Percentiles rank a stretch among this genome's conserved stretches.
phyloP scores from a whole-genome alignment of 2,797 vertebrate genomes.

The Gallinago stenura region DNA sequence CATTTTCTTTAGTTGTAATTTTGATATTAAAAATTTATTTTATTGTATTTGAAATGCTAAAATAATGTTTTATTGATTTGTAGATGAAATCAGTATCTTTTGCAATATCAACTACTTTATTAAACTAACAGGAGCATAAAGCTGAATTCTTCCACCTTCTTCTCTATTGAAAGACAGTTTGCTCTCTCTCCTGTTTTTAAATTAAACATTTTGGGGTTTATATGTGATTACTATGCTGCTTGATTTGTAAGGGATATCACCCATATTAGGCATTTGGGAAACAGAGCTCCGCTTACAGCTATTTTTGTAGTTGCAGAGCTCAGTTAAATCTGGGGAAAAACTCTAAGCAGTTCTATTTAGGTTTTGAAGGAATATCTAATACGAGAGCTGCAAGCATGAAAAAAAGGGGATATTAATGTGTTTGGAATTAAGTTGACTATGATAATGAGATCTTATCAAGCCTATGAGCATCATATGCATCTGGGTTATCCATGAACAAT shows the following conservation, averaged over 20 bases:
- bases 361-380: not conserved
- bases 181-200: not conserved
- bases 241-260: not conserved
- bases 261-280: not conserved
- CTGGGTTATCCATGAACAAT: not conserved
- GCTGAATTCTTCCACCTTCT: not conserved
- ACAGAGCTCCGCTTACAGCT: not conserved
- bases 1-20: not conserved
- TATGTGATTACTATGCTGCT: not conserved
- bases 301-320: not conserved
- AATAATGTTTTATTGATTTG: not conserved
- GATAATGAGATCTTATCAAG: not conserved
- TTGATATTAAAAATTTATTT: not conserved
- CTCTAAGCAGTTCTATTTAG: not conserved
- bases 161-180: not conserved
- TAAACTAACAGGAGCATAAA: not conserved
- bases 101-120: not conserved
- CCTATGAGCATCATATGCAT: not conserved
- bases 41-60: not conserved
- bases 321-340: not conserved
- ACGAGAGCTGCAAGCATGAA: not conserved
- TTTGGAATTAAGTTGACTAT: not conserved
- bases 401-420: not conserved
- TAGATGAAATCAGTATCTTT: not conserved
- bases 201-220: not conserved